Evolutionary conservation across 2,797 vertebrate species (phyloP).

Genomic region (Dipus sagitta): DNA sequence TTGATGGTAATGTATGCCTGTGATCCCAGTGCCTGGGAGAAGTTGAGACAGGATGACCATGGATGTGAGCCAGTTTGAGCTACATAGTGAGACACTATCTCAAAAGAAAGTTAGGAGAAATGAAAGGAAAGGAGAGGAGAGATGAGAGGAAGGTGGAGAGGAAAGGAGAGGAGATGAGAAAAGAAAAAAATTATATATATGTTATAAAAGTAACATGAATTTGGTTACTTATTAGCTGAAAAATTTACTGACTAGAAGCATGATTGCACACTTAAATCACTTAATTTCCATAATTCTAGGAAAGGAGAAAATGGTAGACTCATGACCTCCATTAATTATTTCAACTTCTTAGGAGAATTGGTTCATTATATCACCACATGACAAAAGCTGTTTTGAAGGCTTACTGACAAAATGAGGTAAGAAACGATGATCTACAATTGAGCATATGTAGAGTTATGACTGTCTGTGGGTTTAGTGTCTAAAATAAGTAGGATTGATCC

Average conservation of each 20-base stretch:
- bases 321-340: constrained; percentile 65
- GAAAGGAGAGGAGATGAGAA: neutral
- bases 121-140: no score
- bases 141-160: no score
- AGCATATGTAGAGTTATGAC: neutral
- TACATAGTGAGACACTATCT: neutral
- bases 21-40: neutral
- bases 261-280: neutral
- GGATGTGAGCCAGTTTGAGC: neutral
- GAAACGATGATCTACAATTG: neutral
- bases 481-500: neutral
- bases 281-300: constrained; percentile 10
- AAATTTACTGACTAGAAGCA: constrained; percentile 26
- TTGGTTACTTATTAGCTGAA: constrained; percentile 36
- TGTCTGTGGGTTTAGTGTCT: neutral
- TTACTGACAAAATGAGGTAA: constrained; percentile 39
- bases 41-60: neutral
- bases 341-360: constrained; percentile 60
- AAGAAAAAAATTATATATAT: neutral
- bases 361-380: constrained; percentile 3
- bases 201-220: neutral
- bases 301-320: constrained; percentile 56
- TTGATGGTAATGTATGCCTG: neutral
- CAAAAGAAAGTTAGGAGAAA: no score
- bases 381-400: constrained; percentile 10